Evolutionary conservation across 23 tunicate genomes (phyloP), one percentile per base, ranked within the genome.

Genomic region (Aplidium turbinatum): DNA sequence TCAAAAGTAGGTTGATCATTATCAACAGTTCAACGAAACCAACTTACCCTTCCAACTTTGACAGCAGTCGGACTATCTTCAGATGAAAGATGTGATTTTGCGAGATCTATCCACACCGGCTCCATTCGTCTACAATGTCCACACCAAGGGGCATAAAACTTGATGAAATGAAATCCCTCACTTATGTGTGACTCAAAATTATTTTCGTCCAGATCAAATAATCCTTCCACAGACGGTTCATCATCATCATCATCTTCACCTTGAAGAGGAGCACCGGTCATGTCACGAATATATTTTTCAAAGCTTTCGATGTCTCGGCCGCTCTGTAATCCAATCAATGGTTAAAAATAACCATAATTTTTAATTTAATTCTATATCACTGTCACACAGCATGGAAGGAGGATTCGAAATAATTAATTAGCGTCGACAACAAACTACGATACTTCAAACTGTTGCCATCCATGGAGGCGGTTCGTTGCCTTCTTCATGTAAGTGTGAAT

Each of bases 101-200:
- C 97, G 32, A 91, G 79, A 36, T 84, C 82, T 47, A 35, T 35
- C 97, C 97, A 91, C 0, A 78, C 47, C 7, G 97, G 97, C 47
- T 84, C 91, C 63, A 91, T 58, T 28, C 78, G 73, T 45, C 68
- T 72, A 47, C 97, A 91, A 38, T 91, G 97, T 0, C 97, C 97
- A 73, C 97, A 91, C 97, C 97, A 90, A 0, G 97, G 97, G 4
- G 97, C 97, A 78, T 31, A 90, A 42, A 90, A 90, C 77, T 67
- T 83, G 24, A 90, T 77, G 27, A 90, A 83, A 53, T 90, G 97
- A 63, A 26, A 20, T 11, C 97, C 97, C 0, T 32, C 31, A 13
- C 58, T 36, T 0, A 77, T 61, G 40, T 82, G 97, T 22, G 47
- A 24, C 22, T 62, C 72, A 53, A 90, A 90, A 31, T 33, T 90